These are phyloP conservation scores for Drusus annulatus DNA, from an alignment of 1,140 invertebrate genomes.

Conservation along the genomic window DNA sequence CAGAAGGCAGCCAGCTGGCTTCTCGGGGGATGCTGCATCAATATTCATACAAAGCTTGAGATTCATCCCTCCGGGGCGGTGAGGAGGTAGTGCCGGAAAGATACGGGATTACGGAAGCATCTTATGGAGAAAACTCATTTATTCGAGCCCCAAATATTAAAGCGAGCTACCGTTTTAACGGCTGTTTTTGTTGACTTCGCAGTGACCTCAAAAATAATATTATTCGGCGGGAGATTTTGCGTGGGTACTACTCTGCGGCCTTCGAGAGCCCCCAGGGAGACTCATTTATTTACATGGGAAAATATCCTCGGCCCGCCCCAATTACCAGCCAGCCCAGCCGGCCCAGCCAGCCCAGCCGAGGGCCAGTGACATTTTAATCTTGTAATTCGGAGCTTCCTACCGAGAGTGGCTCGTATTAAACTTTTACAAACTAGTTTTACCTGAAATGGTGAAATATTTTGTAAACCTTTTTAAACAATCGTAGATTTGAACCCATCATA, in stretches of 20 bases:
- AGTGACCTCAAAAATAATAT: slow-evolving; percentile 41
- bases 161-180: slow-evolving; percentile 45
- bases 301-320: not conserved
- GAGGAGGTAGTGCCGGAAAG: not conserved
- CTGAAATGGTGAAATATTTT: not conserved
- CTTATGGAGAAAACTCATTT: slow-evolving; percentile 35
- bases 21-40: slow-evolving; percentile 15
- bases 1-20: not conserved
- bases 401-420: not conserved
- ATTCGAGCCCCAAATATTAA: slow-evolving; percentile 43
- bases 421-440: not conserved
- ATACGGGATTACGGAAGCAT: slow-evolving; percentile 19
- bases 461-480: not conserved
- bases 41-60: slow-evolving; percentile 41
- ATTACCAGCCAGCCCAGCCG: no score
- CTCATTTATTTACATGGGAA: slow-evolving; percentile 41
- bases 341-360: not conserved
- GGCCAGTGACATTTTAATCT: slow-evolving; percentile 19
- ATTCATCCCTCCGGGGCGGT: not conserved
- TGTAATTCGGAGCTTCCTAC: not conserved
- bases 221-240: slow-evolving; percentile 21
- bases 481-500: slow-evolving; percentile 4
- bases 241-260: slow-evolving; percentile 30
- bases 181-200: slow-evolving; percentile 44
- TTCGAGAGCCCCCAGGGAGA: not conserved